Percentiles rank a stretch among this genome's conserved stretches.
Conservation (phyloP, 2,888 invertebrate species). For the Odontocerum albicorne region DNA sequence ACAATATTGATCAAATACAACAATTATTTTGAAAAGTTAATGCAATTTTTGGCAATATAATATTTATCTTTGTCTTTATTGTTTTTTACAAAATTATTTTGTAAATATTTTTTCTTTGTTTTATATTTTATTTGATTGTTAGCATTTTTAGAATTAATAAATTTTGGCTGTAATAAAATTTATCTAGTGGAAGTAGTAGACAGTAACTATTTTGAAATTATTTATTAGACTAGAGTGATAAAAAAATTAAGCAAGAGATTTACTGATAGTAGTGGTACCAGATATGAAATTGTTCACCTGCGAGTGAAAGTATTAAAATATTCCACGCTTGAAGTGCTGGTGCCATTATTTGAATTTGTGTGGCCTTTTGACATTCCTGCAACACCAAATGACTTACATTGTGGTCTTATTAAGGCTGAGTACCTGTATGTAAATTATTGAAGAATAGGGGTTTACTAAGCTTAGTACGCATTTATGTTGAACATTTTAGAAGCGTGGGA, state of each 20-base stretch:
- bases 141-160: conserved; percentile 24
- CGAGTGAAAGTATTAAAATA: neutral
- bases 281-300: conserved; percentile 1
- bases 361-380: conserved; percentile 35
- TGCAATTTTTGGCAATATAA: too few species aligned
- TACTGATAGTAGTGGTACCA: conserved; percentile 2
- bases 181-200: conserved; percentile 10
- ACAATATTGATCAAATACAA: too few species aligned
- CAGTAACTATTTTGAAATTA: conserved; percentile 9
- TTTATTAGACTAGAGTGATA: conserved; percentile 6
- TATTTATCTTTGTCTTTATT: too few species aligned
- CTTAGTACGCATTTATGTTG: conserved; percentile 12
- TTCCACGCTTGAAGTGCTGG: conserved; percentile 10
- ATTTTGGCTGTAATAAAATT: conserved; percentile 31
- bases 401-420: conserved; percentile 34
- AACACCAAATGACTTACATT: conserved; percentile 33
- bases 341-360: conserved; percentile 29
- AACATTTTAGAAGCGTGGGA: too few species aligned
- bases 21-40: too few species aligned
- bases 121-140: conserved; percentile 12
- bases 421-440: conserved; percentile 31
- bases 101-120: neutral
- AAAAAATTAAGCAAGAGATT: conserved; percentile 12
- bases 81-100: too few species aligned
- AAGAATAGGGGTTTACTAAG: conserved; percentile 15